Evolutionary conservation across 2,888 invertebrate genomes (phyloP), one percentile per base, ranked within the genome.

Genomic region (Lingula anatina): DNA sequence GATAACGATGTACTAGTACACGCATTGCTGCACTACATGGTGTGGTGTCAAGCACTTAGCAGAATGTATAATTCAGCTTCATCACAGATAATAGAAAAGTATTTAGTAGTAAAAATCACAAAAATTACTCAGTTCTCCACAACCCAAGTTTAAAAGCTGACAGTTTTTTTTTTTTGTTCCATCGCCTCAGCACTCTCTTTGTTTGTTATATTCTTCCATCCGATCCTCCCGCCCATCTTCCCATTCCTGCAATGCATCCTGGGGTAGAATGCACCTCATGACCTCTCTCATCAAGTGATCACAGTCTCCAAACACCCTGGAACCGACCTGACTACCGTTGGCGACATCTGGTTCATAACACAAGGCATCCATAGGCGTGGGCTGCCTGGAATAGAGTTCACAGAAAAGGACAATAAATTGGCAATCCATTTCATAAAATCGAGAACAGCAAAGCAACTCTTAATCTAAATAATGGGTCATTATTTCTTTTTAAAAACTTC

Each of bases 241-340:
- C 68, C 68, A 68, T n/a, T n/a, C n/a, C n/a, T n/a, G n/a, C n/a
- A n/a, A n/a, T n/a, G n/a, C n/a, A n/a, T n/a, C n/a, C n/a, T n/a
- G n/a, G n/a, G n/a, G n/a, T n/a, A n/a, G n/a, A n/a, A n/a, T n/a
- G n/a, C n/a, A n/a, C n/a, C n/a, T n/a, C n/a, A n/a, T n/a, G n/a
- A n/a, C n/a, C n/a, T n/a, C n/a, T n/a, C n/a, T n/a, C n/a, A n/a
- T n/a, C n/a, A n/a, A n/a, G n/a, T n/a, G n/a, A n/a, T n/a, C n/a
- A n/a, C n/a, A n/a, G n/a, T n/a, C n/a, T n/a, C 66, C 67, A 51
- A 61, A 69, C 49, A 69, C 60, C 23, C 65, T 50, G n/a, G 55
- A 56, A 4, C 68, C 65, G 5, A 50, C 37, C 1, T 45, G 39
- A n/a, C 28, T 40, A 2, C 53, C 53, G 25, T 54, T 42, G 20